phyloP scores from a whole-genome alignment of 2,888 invertebrate species.

The Torymus aiolomorphi region DNA sequence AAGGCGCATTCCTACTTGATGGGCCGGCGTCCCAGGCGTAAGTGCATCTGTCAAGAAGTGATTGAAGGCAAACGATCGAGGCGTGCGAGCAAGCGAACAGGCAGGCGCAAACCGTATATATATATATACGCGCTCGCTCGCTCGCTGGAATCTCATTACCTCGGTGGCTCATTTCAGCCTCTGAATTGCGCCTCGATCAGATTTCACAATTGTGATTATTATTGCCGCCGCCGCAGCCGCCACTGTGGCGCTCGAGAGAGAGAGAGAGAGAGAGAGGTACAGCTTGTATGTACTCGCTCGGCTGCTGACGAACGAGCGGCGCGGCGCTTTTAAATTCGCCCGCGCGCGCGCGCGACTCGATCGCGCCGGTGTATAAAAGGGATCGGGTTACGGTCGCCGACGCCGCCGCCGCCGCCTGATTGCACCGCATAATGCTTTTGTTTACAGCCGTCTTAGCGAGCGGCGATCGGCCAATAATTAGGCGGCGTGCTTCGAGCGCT shows the following conservation, averaged over 20 bases:
- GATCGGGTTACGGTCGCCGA: conserved; percentile 63
- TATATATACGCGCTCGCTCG: no score
- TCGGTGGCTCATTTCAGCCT: conserved; percentile 67
- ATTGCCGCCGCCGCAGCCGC: conserved; percentile 50
- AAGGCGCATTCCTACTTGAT: conserved; percentile 71
- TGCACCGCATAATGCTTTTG: conserved; percentile 62
- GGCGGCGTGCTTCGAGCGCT: conserved; percentile 10
- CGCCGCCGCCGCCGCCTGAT: conserved; percentile 40
- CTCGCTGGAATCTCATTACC: conserved; percentile 67
- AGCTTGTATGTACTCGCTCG: no score
- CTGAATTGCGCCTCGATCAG: conserved; percentile 71
- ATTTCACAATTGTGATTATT: conserved; percentile 71
- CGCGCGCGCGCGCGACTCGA: conserved; percentile 48
- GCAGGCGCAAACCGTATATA: background rate
- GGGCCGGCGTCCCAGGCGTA: conserved; percentile 68
- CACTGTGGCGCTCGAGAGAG: conserved; percentile 35
- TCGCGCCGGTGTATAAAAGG: conserved; percentile 44
- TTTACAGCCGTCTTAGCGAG: conserved; percentile 63
- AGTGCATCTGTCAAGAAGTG: conserved; percentile 74
- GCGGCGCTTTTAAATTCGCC: conserved; percentile 52
- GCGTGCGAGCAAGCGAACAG: conserved; percentile 56
- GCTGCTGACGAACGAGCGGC: conserved; percentile 43
- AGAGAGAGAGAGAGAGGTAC: no score
- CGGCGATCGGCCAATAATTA: conserved; percentile 46
- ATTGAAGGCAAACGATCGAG: conserved; percentile 73